A percentile compares a stretch with the other conserved stretches of the same genome.
Conservation (phyloP, 2,113 vertebrate genomes). For the Haplochromis burtoni region DNA sequence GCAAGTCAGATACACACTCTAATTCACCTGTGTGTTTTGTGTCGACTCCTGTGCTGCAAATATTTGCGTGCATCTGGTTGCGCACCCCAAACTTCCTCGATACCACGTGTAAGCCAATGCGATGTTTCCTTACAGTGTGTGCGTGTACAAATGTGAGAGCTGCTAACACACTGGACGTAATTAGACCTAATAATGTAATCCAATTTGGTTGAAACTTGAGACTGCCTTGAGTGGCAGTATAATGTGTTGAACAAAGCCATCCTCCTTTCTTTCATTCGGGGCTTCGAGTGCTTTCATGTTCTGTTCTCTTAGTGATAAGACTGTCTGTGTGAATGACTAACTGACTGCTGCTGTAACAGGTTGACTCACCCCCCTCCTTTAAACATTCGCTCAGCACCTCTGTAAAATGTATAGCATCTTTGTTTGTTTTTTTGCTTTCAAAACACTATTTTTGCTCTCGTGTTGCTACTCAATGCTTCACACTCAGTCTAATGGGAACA, state of each 20-base stretch:
- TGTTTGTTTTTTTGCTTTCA: not conserved
- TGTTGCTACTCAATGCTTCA: not conserved
- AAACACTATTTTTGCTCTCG: not conserved
- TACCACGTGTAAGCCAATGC: not conserved
- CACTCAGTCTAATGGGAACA: not conserved
- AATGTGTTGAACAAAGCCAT: slow-evolving; percentile 63
- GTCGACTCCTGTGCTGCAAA: not conserved
- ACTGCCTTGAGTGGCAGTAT: slow-evolving; percentile 68
- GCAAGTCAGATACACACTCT: not conserved
- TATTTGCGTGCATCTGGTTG: not conserved
- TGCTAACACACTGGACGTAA: slow-evolving; percentile 58
- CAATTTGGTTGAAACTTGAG: slow-evolving; percentile 70
- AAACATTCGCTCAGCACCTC: not conserved
- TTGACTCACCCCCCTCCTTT: not conserved
- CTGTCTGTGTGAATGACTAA: slow-evolving; percentile 17
- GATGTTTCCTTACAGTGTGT: not conserved
- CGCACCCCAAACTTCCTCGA: not conserved
- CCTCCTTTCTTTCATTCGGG: slow-evolving; percentile 56
- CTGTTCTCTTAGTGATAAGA: slow-evolving; percentile 57
- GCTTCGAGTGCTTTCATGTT: slow-evolving; percentile 58
- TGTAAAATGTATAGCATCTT: not conserved
- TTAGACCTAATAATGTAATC: slow-evolving; percentile 72
- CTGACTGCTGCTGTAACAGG: slow-evolving; percentile 19
- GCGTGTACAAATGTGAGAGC: not conserved
- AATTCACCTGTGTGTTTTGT: not conserved